These are phyloP conservation scores for Brachionus rotundiformis DNA, from an alignment of 1,140 invertebrate genomes.

Conservation along the genomic window DNA sequence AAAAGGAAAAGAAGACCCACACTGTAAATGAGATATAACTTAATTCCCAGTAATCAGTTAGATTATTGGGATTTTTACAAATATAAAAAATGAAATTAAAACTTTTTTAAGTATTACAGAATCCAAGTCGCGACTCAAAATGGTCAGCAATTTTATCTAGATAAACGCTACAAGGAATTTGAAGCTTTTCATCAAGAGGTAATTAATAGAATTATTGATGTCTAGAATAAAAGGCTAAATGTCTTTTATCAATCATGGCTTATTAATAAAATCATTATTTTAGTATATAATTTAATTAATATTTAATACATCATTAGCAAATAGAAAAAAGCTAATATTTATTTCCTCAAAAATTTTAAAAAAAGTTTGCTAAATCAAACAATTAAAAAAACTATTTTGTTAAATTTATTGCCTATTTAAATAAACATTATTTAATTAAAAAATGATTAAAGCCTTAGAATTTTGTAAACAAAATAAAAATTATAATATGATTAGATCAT, in stretches of 20 bases:
- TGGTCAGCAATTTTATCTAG: neutral
- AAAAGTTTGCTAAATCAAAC: neutral
- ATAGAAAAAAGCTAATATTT: too few relatives aligned
- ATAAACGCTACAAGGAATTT: slow-evolving; percentile 37
- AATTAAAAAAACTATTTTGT: neutral
- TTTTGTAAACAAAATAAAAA: too few relatives aligned
- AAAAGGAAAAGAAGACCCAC: slow-evolving; percentile 17
- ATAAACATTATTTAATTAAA: too few relatives aligned
- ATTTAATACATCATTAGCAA: too few relatives aligned
- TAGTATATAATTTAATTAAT: too few relatives aligned
- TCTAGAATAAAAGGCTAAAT: too few relatives aligned
- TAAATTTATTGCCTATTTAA: too few relatives aligned
- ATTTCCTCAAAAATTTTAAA: neutral
- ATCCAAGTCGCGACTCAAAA: neutral
- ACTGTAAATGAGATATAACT: neutral
- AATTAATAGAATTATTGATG: neutral
- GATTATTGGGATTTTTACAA: neutral
- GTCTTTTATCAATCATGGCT: too few relatives aligned
- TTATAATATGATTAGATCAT: neutral
- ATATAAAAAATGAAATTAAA: neutral
- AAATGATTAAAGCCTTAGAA: too few relatives aligned
- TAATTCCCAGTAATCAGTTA: neutral
- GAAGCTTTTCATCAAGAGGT: slow-evolving; percentile 31
- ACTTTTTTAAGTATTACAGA: slow-evolving; percentile 28
- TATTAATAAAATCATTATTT: too few relatives aligned